Evolutionary conservation across 2,113 vertebrate species (phyloP), one percentile per base, ranked within the genome.

Genomic region (Mustela nigripes): DNA sequence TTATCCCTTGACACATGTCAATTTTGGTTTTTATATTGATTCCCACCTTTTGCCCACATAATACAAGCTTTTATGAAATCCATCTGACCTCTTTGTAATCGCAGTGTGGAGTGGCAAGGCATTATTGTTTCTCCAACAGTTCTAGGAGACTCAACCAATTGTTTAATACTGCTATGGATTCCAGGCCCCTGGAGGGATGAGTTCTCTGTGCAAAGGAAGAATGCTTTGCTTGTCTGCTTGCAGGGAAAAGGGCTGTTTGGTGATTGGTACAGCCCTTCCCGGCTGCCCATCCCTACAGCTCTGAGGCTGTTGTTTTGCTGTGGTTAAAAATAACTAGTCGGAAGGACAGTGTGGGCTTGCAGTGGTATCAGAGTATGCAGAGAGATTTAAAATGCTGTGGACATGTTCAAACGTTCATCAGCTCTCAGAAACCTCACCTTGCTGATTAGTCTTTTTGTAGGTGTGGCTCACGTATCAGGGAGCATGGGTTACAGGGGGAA

Each of bases 311-410:
- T 50, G 33, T 84, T 71, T 53, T 65, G 80, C 69, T 73, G 56
- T 95, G 67, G 95, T 89, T 96, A 97, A 91, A 96, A 97, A 97
- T 95, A 93, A 89, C 97, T 53, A 48, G 42, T 74, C 80, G 50
- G 31, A 84, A 28, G 58, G 58, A 85, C 42, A 92, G 6, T 82
- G 56, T 50, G 50, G 65, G 42, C 19, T 94, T 89, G 33, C 50
- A 21, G 21, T 26, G 16, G 21, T 15, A 60, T 83, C 56, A 36
- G 39, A 65, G 53, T 83, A 21, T 39, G 53, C 6, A 94, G 80
- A 78, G 63, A 39, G 45, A 93, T 74, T 73, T 74, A 79, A 95
- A 89, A 87, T 33, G 65, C 60, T 22, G 1, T 8, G 48, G 73
- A 42, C 45, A 1, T 56, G 31, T 36, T 90, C 45, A 62, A 33